Evolutionary conservation across 2,113 vertebrate species (phyloP).

Genomic region (Hepsetus odoe): DNA sequence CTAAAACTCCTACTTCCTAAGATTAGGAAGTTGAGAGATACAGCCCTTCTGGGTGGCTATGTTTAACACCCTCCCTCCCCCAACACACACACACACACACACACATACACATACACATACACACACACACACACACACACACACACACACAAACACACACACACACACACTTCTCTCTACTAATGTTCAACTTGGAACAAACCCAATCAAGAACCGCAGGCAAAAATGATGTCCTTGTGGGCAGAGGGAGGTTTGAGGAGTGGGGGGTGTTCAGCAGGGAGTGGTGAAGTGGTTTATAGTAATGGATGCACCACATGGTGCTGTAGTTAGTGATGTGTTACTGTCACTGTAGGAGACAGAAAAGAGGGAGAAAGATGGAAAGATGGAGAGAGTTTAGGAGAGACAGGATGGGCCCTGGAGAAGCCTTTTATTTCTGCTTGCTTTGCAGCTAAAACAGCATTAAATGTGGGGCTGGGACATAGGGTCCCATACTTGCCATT

Average conservation of each 20-base stretch:
- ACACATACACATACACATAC: background rate
- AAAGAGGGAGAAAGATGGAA: slow-evolving; percentile 33
- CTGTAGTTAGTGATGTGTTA: slow-evolving; percentile 64
- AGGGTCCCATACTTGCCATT: slow-evolving; percentile 15
- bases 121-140: background rate
- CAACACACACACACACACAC: slow-evolving; percentile 8
- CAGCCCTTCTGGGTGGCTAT: background rate
- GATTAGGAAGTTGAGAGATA: slow-evolving; percentile 12
- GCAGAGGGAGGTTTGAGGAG: slow-evolving; percentile 38
- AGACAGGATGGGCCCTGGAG: slow-evolving; percentile 25
- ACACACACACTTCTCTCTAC: slow-evolving; percentile 25
- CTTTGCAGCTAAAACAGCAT: slow-evolving; percentile 61
- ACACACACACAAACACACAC: slow-evolving; percentile 12
- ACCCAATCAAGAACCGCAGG: slow-evolving; percentile 65
- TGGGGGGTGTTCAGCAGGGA: slow-evolving; percentile 58
- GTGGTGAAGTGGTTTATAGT: slow-evolving; percentile 64
- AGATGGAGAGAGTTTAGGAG: slow-evolving; percentile 31
- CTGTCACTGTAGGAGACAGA: slow-evolving; percentile 49
- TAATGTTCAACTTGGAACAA: slow-evolving; percentile 70
- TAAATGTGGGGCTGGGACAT: slow-evolving; percentile 36
- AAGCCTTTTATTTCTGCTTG: slow-evolving; percentile 64
- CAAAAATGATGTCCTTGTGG: slow-evolving; percentile 65
- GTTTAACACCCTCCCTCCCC: slow-evolving; percentile 3
- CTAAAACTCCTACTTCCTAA: background rate
- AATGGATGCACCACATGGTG: slow-evolving; percentile 74